phyloP scores from a whole-genome alignment of 2,888 invertebrate species.

The Epistrophella euchroma region DNA sequence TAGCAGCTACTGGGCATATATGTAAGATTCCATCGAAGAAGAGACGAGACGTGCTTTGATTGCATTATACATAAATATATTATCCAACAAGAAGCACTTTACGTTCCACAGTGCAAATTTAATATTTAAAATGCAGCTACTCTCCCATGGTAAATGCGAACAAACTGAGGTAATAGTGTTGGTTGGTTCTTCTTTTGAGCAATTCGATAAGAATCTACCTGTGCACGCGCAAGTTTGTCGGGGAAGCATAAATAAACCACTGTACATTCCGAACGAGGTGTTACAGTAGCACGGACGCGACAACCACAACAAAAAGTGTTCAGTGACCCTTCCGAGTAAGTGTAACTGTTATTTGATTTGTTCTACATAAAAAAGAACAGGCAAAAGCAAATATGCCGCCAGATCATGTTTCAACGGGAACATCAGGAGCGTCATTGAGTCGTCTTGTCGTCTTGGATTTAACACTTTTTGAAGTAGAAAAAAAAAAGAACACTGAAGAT shows the following conservation, averaged over 20 bases:
- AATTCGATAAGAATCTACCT: constrained; percentile 65
- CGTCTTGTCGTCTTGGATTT: not conserved
- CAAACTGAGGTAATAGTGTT: constrained; percentile 34
- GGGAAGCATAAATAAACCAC: constrained; percentile 55
- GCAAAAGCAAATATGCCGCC: constrained; percentile 12
- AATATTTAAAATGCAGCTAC: constrained; percentile 26
- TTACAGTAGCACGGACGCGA: constrained; percentile 7
- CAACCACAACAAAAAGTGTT: constrained; percentile 33
- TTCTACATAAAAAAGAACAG: constrained; percentile 64
- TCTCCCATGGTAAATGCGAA: constrained; percentile 35
- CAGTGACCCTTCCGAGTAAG: constrained; percentile 63
- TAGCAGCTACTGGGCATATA: constrained; percentile 33
- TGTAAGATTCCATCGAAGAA: constrained; percentile 35
- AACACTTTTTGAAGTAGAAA: not conserved
- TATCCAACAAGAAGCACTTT: constrained; percentile 28
- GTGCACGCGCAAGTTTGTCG: constrained; percentile 40
- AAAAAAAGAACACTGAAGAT: not conserved
- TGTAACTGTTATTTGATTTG: constrained; percentile 72
- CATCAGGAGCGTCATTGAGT: not conserved
- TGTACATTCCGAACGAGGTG: constrained; percentile 23
- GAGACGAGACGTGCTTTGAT: constrained; percentile 61
- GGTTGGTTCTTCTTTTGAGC: constrained; percentile 13
- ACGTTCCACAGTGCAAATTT: constrained; percentile 3
- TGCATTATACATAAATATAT: constrained; percentile 32
- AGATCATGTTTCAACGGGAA: not conserved